Base-by-base conservation (phyloP, 2,888 invertebrate species). In the Liodrosophila aerea region DNA sequence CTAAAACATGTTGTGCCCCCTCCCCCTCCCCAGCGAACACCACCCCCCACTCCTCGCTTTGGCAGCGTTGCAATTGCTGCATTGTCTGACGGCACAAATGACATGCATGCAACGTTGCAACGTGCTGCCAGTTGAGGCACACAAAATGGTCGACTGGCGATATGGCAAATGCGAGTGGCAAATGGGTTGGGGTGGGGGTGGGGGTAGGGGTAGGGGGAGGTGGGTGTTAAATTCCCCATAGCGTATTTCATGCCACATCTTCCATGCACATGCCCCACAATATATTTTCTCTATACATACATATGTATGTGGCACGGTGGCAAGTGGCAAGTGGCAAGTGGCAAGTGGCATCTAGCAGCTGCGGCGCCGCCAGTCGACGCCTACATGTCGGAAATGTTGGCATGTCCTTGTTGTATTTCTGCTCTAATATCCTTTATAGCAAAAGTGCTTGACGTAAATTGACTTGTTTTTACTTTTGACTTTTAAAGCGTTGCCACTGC, bases 381-480 rank as follows among this genome's bases (percentile, higher is more conserved):
- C 81, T 82, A 82, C 86, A 82, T 85, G 81, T 82, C 81, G 81
- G 81, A 82, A 82, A 82, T 85, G 81, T 85, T 82, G 81, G 81
- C 81, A 82, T 82, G 81, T 82, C 81, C 84, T 82, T 85, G 81
- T 85, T 82, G 81, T 82, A 82, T 82, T 82, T 85, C 83, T 75
- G 73, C 85, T 80, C 85, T 85, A 83, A 85, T 83, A 83, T 83
- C 82, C 85, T 85, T 83, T 85, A 83, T 85, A 81, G 85, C 81
- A 83, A 83, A 83, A 81, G 81, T 85, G 82, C 84, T 83, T 85
- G 82, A 83, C 82, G 82, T 83, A 83, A 83, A 83, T 83, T 83
- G 82, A 85, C 82, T 83, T 83, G 82, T 85, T 83, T 83, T 83
- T 85, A 83, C 81, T 82, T 82, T 83, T 85, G 84, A 83, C 85